Evolutionary conservation across 64 coral and sea anemone species (phyloP).

Genomic region (Pocillopora verrucosa): DNA sequence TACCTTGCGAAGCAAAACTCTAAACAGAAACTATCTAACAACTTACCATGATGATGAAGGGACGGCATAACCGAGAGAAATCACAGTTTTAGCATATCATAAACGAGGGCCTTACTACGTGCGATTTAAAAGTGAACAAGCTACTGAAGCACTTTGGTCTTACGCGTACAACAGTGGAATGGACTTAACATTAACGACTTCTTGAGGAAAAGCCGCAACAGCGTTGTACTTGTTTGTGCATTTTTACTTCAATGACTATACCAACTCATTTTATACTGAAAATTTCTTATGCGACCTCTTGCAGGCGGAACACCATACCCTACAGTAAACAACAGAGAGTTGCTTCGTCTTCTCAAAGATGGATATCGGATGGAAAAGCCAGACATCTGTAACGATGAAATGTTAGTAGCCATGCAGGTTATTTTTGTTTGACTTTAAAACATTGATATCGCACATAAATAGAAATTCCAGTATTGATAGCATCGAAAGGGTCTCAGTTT

Average conservation of each 20-base stretch:
- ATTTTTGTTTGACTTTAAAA: too few relatives aligned
- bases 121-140: neutral
- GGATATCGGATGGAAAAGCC: conserved; percentile 92
- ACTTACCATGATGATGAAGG: neutral
- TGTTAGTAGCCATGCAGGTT: conserved; percentile 39
- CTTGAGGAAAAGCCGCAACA: neutral
- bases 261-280: neutral
- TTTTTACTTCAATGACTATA: too few relatives aligned
- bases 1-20: neutral
- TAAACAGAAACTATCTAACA: neutral
- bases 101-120: neutral
- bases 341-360: conserved; percentile 52
- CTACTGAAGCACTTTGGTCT: neutral
- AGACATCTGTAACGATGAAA: conserved; percentile 62
- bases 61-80: neutral
- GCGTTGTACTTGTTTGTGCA: too few relatives aligned
- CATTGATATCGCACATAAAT: too few relatives aligned
- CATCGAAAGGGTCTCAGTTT: too few relatives aligned
- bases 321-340: conserved; percentile 61
- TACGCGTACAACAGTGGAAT: conserved; percentile 2
- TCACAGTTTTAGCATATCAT: neutral
- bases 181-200: neutral
- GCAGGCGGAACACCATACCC: conserved; percentile 79
- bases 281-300: neutral
- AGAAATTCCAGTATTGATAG: too few relatives aligned